Conservation (phyloP, 2,888 invertebrate genomes). For the Ganaspis brasiliensis region DNA sequence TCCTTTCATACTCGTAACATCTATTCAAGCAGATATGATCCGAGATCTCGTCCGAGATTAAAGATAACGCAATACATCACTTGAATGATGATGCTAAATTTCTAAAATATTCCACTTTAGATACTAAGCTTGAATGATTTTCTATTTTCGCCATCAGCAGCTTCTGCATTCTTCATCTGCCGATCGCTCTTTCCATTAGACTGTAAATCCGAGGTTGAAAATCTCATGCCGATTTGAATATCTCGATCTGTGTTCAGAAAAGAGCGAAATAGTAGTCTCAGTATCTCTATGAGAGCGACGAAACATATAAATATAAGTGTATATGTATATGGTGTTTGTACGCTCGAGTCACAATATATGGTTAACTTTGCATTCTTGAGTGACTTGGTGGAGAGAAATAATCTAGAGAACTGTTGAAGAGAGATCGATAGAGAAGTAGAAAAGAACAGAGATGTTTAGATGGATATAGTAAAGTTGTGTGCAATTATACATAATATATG, state of each 20-base stretch:
- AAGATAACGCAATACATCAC: slow-evolving; percentile 36
- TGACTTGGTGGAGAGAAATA: slow-evolving; percentile 31
- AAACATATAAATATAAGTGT: slow-evolving; percentile 9
- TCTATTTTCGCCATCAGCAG: slow-evolving; percentile 26
- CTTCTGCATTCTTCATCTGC: slow-evolving; percentile 29
- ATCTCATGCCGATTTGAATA: slow-evolving; percentile 39
- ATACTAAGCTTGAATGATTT: slow-evolving; percentile 23
- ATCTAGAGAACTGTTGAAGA: slow-evolving; percentile 15
- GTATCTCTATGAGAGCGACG: slow-evolving; percentile 36
- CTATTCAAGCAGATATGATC: slow-evolving; percentile 22
- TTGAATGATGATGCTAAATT: slow-evolving; percentile 33
- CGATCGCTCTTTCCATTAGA: slow-evolving; percentile 29
- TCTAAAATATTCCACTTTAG: slow-evolving; percentile 27
- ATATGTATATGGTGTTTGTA: slow-evolving; percentile 14
- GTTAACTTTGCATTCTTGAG: slow-evolving; percentile 45
- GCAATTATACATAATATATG: not conserved
- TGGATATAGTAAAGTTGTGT: slow-evolving; percentile 20
- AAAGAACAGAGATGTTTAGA: slow-evolving; percentile 31
- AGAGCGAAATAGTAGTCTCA: slow-evolving; percentile 35
- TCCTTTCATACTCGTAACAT: slow-evolving; percentile 14
- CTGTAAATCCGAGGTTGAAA: slow-evolving; percentile 39
- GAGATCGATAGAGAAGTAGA: slow-evolving; percentile 25
- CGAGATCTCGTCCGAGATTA: slow-evolving; percentile 21
- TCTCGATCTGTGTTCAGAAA: slow-evolving; percentile 36
- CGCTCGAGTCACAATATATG: slow-evolving; percentile 25